Base-by-base conservation (phyloP, 1,140 invertebrate species). In the Phenacoccus solenopsis region DNA sequence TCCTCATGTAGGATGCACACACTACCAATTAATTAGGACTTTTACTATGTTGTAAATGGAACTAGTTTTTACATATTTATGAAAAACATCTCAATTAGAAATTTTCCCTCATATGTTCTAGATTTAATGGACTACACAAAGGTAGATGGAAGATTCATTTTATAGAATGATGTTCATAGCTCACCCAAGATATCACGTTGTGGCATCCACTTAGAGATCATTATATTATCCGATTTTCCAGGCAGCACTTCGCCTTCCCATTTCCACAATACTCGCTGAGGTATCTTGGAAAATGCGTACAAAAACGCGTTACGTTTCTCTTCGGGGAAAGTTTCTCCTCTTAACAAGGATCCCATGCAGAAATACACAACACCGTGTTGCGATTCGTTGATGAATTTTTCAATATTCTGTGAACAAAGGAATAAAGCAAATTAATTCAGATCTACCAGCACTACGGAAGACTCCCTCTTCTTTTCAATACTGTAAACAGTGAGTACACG, bases 341-440 rank as follows among this genome's bases (percentile, higher is more conserved):
- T 57, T 25, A 73, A 30, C 35, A 72, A 38, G 27, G 86, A 84
- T 0, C 88, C 88, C 73, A 89, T 81, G 59, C 84, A 86, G 77
- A 88, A 88, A 72, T 86, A 86, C 28, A 90, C 83, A 0, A 86
- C 83, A 0, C 87, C 87, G 30, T 85, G 75, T 21, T 77, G 73
- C 0, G 85, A 68, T 56, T 72, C 61, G 38, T 74, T 71, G 28
- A 75, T 56, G 38, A 74, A 70, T 38, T 70, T 70, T 67, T 74
- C 61, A n/a, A 75, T 69, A 57, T 75, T 74, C 75, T 75, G 20
- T n/a, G 10, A 27, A 20, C 1, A 30, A 16, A 61, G 59, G 13
- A 27, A 22, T 13, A 22, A 57, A 70, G 20, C 1, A 13, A 59
- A 22, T 10, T 21, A 24, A 57, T 57, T n/a, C n/a, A n/a, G n/a